These are phyloP conservation scores for Anguilla megastoma DNA, from an alignment of 2,797 vertebrate species.

Conservation along the genomic window DNA sequence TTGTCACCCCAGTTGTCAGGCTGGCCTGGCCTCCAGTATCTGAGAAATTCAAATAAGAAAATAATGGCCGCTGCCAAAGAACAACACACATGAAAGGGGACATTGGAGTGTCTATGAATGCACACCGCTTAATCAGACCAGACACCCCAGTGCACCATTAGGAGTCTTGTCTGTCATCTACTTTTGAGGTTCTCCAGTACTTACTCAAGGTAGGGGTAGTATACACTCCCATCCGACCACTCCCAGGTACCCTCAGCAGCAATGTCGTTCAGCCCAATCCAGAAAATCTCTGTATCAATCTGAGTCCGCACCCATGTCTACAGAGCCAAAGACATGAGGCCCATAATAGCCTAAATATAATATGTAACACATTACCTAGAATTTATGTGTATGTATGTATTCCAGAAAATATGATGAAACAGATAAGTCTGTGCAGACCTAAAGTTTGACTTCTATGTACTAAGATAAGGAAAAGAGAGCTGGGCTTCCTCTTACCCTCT, in stretches of 20 bases:
- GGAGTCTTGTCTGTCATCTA: not conserved
- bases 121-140: not conserved
- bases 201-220: slow-evolving; percentile 60
- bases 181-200: slow-evolving; percentile 40
- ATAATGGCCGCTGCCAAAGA: not conserved
- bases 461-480: not conserved
- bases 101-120: not conserved
- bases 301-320: slow-evolving; percentile 75
- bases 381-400: not conserved
- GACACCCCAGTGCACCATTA: not conserved
- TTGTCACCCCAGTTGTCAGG: slow-evolving; percentile 68
- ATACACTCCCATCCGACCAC: slow-evolving; percentile 71
- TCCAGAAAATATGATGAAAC: not conserved
- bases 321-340: slow-evolving; percentile 15
- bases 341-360: not conserved
- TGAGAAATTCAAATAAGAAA: slow-evolving; percentile 38
- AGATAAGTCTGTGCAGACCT: not conserved
- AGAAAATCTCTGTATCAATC: slow-evolving; percentile 60
- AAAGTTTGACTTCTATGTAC: not conserved
- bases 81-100: not conserved
- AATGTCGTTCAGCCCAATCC: slow-evolving; percentile 75
- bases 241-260: slow-evolving; percentile 65
- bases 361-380: not conserved
- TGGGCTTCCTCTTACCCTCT: slow-evolving; percentile 64
- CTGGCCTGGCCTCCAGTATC: slow-evolving; percentile 67